Base-by-base conservation (phyloP, 2,113 vertebrate genomes). In the Esox niger region DNA sequence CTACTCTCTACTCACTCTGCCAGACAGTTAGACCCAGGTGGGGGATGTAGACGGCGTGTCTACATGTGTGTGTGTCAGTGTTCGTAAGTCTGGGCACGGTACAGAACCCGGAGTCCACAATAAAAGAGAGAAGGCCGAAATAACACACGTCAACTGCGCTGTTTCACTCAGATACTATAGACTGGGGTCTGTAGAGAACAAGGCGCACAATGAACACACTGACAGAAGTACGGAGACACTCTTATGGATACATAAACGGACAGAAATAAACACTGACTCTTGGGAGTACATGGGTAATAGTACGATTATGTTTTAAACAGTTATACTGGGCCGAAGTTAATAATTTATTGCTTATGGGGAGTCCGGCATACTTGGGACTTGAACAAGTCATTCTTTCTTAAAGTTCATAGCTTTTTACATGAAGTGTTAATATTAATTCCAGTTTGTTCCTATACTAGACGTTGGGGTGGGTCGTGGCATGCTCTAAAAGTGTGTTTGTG, bases 11-110 rank as follows among this genome's bases (percentile, higher is more conserved):
- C 85, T 88, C 84, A 82, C 77, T 83, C 81, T 82, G 84, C 79
- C 78, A 79, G 77, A 87, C 84, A 84, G 83, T 85, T 85, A 89
- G 84, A 86, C 54, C 80, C 85, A 84, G 83, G 85, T 73, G 80
- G 80, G 71, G 57, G 21, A 20, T 15, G 5, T 64, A n/a, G 5
- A 23, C 17, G 38, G 32, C 55, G 46, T 30, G 60, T 70, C 21
- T 29, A 38, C 32, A 58, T 26, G 56, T 61, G 67, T 68, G 76
- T 67, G 68, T 67, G 52, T 66, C 31, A 67, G 69, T 68, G 79
- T 71, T 75, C 81, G n/a, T 21, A 21, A 25, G 21, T 21, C 26
- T 56, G 63, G 66, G 66, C 8, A 60, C 17, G 63, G 83, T 84
- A 84, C 30, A 73, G 79, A 88, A 84, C 85, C 85, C 86, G 83